These are phyloP conservation scores for Leucania comma DNA, from an alignment of 2,888 invertebrate species.

Conservation along the genomic window DNA sequence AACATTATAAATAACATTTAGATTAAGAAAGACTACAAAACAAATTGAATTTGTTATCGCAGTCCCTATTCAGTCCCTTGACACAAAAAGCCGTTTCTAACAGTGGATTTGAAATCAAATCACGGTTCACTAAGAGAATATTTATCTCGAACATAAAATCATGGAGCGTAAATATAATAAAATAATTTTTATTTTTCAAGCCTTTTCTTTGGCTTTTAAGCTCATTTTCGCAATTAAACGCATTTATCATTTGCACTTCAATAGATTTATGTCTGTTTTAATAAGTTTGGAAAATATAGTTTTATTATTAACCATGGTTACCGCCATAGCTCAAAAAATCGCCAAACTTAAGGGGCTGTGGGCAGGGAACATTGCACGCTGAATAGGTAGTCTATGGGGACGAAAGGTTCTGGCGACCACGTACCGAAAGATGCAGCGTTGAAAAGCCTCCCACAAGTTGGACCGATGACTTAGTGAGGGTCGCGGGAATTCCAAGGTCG, in stretches of 20 bases:
- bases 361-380: no score
- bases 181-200: slow-evolving; percentile 26
- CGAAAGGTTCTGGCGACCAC: no score
- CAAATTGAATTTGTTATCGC: slow-evolving; percentile 58
- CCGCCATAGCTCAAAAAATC: no score
- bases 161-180: slow-evolving; percentile 44
- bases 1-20: slow-evolving; percentile 56
- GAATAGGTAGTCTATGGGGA: no score
- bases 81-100: slow-evolving; percentile 45
- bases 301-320: no score
- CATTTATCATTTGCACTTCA: slow-evolving; percentile 30
- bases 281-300: neutral
- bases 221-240: slow-evolving; percentile 9
- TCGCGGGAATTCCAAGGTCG: no score
- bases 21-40: slow-evolving; percentile 51
- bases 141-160: slow-evolving; percentile 51
- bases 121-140: slow-evolving; percentile 48
- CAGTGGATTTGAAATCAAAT: slow-evolving; percentile 55
- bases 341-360: no score
- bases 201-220: slow-evolving; percentile 1
- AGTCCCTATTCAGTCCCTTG: slow-evolving; percentile 36
- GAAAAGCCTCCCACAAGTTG: no score
- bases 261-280: slow-evolving; percentile 12
- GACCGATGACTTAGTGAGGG: no score
- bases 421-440: no score